Evolutionary conservation across 2,888 invertebrate genomes (phyloP).

Genomic region (Pterobdella sp.): DNA sequence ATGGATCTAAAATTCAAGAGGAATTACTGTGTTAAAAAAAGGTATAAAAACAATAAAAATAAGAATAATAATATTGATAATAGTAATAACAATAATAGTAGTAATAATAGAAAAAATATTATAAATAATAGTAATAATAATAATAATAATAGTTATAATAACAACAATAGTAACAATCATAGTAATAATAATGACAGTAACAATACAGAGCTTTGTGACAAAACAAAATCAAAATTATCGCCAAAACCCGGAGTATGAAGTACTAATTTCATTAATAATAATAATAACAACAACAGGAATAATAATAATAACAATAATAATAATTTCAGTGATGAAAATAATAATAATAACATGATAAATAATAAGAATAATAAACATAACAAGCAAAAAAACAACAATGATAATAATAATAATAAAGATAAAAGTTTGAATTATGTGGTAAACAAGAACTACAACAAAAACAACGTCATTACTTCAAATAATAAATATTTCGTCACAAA

Average conservation of each 20-base stretch:
- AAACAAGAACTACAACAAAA: background rate
- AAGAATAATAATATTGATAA: background rate
- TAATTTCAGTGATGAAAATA: too few relatives aligned
- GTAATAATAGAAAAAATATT: background rate
- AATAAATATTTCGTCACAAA: too few relatives aligned
- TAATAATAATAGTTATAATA: conserved; percentile 4
- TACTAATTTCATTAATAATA: background rate
- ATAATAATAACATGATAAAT: background rate
- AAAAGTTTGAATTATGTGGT: background rate
- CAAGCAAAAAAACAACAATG: background rate
- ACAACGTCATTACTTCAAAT: background rate
- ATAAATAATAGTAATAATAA: conserved; percentile 18
- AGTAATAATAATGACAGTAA: conserved; percentile 17
- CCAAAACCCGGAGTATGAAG: background rate
- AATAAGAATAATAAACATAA: background rate
- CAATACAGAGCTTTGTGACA: background rate
- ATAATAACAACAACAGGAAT: background rate
- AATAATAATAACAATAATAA: too few relatives aligned
- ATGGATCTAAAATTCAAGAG: too few relatives aligned
- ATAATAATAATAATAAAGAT: background rate
- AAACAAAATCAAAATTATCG: background rate
- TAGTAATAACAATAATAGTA: background rate
- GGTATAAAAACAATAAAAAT: background rate
- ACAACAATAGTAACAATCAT: background rate
- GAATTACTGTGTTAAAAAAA: background rate